These are phyloP conservation scores for Stratiomys singularior DNA, from an alignment of 2,888 invertebrate species.

Conservation along the genomic window DNA sequence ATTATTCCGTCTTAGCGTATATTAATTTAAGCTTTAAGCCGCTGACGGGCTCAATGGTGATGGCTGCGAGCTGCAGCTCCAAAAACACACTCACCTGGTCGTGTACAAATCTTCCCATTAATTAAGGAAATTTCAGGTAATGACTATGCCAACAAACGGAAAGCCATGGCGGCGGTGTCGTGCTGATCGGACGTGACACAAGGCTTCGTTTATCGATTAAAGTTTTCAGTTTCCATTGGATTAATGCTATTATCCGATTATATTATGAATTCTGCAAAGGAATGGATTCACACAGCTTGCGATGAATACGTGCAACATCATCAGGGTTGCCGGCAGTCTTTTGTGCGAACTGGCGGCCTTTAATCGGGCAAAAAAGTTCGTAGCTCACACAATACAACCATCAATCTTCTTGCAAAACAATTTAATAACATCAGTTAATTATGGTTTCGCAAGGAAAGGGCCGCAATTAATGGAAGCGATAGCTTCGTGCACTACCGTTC, in stretches of 20 bases:
- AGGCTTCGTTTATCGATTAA: slow-evolving; percentile 44
- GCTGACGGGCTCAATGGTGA: not conserved
- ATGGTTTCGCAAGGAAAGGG: no score
- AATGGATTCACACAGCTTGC: slow-evolving; percentile 8
- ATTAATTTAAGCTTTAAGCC: slow-evolving; percentile 40
- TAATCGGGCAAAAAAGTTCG: not conserved
- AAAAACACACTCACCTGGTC: slow-evolving; percentile 13
- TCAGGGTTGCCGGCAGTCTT: not conserved
- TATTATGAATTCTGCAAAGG: slow-evolving; percentile 35
- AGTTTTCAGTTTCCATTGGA: slow-evolving; percentile 42
- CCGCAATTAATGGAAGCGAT: no score
- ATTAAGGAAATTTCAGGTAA: slow-evolving; percentile 43
- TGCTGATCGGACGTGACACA: slow-evolving; percentile 44
- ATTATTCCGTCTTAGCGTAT: slow-evolving; percentile 38
- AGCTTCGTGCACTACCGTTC: not conserved
- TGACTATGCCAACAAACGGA: slow-evolving; percentile 36
- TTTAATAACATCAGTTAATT: no score
- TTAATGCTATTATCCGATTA: slow-evolving; percentile 41
- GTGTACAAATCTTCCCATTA: slow-evolving; percentile 41
- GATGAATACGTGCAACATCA: not conserved
- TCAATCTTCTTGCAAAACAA: no score
- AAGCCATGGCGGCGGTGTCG: slow-evolving; percentile 43
- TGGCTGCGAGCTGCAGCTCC: not conserved
- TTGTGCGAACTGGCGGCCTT: not conserved
- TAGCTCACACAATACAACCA: not conserved